A percentile compares a stretch with the other conserved stretches of the same genome.
These are phyloP conservation scores for Brienomyrus longianalis DNA, from an alignment of 2,113 vertebrate species.

Conservation along the genomic window DNA sequence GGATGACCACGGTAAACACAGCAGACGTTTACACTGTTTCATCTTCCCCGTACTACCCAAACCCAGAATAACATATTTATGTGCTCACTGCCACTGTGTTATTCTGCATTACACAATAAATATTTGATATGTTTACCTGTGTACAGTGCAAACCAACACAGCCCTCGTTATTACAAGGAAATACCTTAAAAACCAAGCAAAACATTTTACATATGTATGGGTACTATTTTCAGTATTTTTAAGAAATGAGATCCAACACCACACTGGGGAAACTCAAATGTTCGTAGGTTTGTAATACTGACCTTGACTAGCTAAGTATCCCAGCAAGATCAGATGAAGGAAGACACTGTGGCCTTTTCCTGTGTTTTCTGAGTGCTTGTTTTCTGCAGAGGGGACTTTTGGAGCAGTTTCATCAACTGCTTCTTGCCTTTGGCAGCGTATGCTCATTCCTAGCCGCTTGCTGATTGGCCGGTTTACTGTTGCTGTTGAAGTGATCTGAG, in stretches of 20 bases:
- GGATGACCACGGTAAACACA: not conserved
- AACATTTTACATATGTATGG: not conserved
- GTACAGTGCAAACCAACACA: not conserved
- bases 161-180: not conserved
- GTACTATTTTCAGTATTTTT: not conserved
- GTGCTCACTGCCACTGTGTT: not conserved
- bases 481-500: slow-evolving; percentile 39
- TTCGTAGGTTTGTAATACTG: slow-evolving; percentile 45
- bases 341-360: slow-evolving; percentile 57
- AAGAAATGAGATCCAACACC: not conserved
- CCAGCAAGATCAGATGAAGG: slow-evolving; percentile 60
- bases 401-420: slow-evolving; percentile 41
- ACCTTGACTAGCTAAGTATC: slow-evolving; percentile 76
- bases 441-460: not conserved
- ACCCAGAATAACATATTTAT: not conserved
- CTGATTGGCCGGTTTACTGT: slow-evolving; percentile 30
- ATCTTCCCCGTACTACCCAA: not conserved
- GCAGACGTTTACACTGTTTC: not conserved
- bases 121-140: not conserved
- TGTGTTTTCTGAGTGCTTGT: slow-evolving; percentile 29
- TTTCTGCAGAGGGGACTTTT: slow-evolving; percentile 38
- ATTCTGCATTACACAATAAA: not conserved
- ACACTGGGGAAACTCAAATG: not conserved
- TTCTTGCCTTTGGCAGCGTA: slow-evolving; percentile 22
- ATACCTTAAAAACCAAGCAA: not conserved